Evolutionary conservation across 2,888 invertebrate species (phyloP).

Genomic region (Idaea dimidiata): DNA sequence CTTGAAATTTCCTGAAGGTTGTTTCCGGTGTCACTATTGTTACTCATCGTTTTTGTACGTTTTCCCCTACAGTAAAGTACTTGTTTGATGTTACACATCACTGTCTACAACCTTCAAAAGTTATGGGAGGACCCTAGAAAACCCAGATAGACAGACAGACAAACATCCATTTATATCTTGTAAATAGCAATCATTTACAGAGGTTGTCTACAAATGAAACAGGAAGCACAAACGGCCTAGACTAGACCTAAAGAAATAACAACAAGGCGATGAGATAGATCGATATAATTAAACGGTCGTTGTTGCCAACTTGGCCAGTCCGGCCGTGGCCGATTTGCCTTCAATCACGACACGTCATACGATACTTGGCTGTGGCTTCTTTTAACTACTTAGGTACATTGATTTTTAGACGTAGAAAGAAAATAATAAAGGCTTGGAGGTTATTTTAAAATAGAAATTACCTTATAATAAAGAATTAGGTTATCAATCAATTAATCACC

Average conservation of each 20-base stretch:
- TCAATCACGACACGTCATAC: conserved; percentile 10
- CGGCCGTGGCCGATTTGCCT: conserved; percentile 35
- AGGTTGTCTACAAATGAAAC: conserved; percentile 7
- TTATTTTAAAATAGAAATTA: not conserved
- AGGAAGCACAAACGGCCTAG: conserved; percentile 28
- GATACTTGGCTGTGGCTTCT: conserved; percentile 15
- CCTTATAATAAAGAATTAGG: no score
- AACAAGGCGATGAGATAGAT: conserved; percentile 23
- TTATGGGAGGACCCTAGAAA: not conserved
- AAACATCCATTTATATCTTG: not conserved
- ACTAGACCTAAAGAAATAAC: conserved; percentile 16
- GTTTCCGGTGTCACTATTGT: no score
- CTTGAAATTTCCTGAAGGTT: no score
- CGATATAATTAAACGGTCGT: conserved; percentile 44
- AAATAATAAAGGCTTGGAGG: not conserved
- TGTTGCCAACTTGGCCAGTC: conserved; percentile 72
- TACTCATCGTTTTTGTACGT: no score
- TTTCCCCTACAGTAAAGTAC: no score
- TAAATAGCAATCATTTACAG: not conserved
- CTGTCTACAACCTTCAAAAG: not conserved
- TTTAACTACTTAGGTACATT: conserved; percentile 4
- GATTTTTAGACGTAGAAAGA: not conserved
- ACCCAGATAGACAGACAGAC: no score
- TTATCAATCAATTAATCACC: no score
- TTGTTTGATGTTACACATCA: no score